Evolutionary conservation across 2,797 vertebrate genomes (phyloP).

Genomic region (Eleutherodactylus coqui): DNA sequence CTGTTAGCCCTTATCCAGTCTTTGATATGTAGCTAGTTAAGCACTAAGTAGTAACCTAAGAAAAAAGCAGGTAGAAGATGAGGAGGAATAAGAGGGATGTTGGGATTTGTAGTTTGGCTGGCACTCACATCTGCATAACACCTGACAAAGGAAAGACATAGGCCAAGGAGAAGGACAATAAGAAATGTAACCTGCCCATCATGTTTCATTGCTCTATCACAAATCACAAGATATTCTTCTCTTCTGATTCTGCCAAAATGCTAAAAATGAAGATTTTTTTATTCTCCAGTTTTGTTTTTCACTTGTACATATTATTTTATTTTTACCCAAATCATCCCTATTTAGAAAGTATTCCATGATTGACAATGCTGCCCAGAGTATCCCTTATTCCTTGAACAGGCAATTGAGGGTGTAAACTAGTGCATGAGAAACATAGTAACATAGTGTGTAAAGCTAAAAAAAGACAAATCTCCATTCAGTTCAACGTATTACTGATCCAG

Average conservation of each 20-base stretch:
- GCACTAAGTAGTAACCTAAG: too few species aligned
- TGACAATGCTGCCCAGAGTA: too few species aligned
- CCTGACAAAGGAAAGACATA: not conserved
- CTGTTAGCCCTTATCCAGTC: too few species aligned
- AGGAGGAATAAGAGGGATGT: not conserved
- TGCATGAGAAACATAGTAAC: too few species aligned
- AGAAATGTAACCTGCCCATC: not conserved
- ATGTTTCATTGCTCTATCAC: not conserved
- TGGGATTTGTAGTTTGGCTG: not conserved
- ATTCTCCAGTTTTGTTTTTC: slow-evolving; percentile 37
- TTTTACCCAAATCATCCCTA: too few species aligned
- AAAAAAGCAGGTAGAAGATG: not conserved
- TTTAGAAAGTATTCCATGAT: too few species aligned
- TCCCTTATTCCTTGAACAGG: too few species aligned
- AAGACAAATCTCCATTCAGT: too few species aligned
- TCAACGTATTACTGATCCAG: too few species aligned
- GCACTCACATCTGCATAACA: not conserved
- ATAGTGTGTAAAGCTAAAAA: too few species aligned
- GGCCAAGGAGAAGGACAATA: not conserved
- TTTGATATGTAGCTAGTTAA: not conserved
- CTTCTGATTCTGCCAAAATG: not conserved
- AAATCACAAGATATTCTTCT: not conserved
- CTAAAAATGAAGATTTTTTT: not conserved
- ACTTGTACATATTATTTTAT: too few species aligned
- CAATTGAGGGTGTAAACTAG: too few species aligned